Evolutionary conservation across 2,888 invertebrate genomes (phyloP).

Genomic region (Spodoptera picta): DNA sequence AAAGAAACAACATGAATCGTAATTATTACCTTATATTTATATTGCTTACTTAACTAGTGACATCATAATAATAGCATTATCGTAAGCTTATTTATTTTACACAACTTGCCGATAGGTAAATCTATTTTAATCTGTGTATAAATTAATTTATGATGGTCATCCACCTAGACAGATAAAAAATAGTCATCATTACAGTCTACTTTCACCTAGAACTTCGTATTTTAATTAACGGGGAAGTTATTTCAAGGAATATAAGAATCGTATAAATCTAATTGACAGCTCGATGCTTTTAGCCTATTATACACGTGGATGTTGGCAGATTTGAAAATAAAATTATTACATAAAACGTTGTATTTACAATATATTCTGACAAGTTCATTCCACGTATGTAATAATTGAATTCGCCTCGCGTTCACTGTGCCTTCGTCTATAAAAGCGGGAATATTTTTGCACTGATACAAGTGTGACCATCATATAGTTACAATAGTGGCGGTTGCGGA

Average conservation of each 20-base stretch:
- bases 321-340: constrained; percentile 83
- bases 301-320: constrained; percentile 85
- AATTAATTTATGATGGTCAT: constrained; percentile 88
- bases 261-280: constrained; percentile 86
- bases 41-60: constrained; percentile 89
- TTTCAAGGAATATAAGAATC: constrained; percentile 86
- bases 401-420: constrained; percentile 81
- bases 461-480: constrained; percentile 72
- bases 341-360: constrained; percentile 86
- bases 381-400: constrained; percentile 81
- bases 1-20: constrained; percentile 74
- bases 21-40: constrained; percentile 86
- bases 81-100: constrained; percentile 89
- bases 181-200: constrained; percentile 85
- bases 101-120: constrained; percentile 87
- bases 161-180: constrained; percentile 88
- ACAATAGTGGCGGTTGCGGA: constrained; percentile 52
- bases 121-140: constrained; percentile 87
- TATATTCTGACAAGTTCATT: constrained; percentile 81
- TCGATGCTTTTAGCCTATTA: constrained; percentile 82
- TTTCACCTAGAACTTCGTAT: constrained; percentile 82
- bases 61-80: constrained; percentile 88
- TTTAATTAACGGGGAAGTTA: constrained; percentile 72
- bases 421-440: constrained; percentile 59
- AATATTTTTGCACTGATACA: constrained; percentile 39